A percentile compares a stretch with the other conserved stretches of the same genome.
Evolutionary conservation across 2,113 vertebrate species (phyloP).

Genomic region (Mesembrinibis cayennensis): DNA sequence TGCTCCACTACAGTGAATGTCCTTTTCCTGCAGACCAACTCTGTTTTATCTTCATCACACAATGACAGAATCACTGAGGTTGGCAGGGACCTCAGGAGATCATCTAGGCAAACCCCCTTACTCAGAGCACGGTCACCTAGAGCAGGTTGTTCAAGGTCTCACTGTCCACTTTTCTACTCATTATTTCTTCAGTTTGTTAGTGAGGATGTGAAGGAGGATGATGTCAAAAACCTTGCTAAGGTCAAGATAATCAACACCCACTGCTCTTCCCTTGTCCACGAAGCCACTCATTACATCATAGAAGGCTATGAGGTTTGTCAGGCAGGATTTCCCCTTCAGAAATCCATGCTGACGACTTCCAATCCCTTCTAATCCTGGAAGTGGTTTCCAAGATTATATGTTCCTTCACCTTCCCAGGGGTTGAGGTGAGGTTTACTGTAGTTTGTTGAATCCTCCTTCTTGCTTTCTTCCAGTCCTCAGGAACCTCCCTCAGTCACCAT

Average conservation of each 20-base stretch:
- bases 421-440: not conserved
- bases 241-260: not conserved
- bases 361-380: not conserved
- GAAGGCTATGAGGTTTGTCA: not conserved
- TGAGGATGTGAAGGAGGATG: not conserved
- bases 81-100: not conserved
- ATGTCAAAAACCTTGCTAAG: not conserved
- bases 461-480: not conserved
- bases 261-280: not conserved
- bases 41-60: not conserved
- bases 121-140: not conserved
- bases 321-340: not conserved
- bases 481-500: not conserved
- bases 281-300: not conserved
- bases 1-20: not conserved
- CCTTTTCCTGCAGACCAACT: not conserved
- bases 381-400: not conserved
- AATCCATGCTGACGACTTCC: not conserved
- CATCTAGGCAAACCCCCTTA: accelerated
- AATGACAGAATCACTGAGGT: not conserved
- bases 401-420: not conserved
- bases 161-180: not conserved
- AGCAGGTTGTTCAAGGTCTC: not conserved
- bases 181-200: not conserved
- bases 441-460: not conserved